A percentile compares a stretch with the other conserved stretches of the same genome.
phyloP scores from a whole-genome alignment of 1,140 invertebrate genomes.

The Ditylenchus dipsaci region DNA sequence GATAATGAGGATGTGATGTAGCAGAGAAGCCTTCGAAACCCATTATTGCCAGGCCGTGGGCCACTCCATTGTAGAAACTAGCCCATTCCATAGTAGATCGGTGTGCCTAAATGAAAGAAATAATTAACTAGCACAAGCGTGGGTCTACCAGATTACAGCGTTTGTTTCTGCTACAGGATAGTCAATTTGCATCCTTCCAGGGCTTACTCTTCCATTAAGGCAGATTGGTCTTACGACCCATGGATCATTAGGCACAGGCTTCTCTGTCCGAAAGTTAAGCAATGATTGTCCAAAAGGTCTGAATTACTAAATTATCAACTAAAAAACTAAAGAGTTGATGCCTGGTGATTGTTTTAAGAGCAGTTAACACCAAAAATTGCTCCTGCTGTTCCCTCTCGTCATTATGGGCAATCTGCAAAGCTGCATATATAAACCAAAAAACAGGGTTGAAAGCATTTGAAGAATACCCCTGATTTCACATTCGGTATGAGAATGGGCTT shows the following conservation, averaged over 20 bases:
- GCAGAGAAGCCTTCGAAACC: neutral
- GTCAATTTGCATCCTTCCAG: slow-evolving; percentile 35
- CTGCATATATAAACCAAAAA: neutral
- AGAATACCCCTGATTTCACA: slow-evolving; percentile 7
- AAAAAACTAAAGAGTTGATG: too few relatives aligned
- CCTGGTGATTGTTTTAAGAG: slow-evolving; percentile 37
- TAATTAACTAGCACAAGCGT: neutral
- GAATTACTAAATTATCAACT: too few relatives aligned
- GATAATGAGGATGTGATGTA: neutral
- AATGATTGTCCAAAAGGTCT: slow-evolving; percentile 34
- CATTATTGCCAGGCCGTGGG: slow-evolving; percentile 24
- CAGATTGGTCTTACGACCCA: slow-evolving; percentile 32
- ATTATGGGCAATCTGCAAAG: slow-evolving; percentile 7
- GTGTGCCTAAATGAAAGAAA: slow-evolving; percentile 36
- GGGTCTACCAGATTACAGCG: neutral
- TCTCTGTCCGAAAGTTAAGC: slow-evolving; percentile 27
- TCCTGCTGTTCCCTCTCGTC: slow-evolving; percentile 42
- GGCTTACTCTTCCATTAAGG: slow-evolving; percentile 34
- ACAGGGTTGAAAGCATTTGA: slow-evolving; percentile 5
- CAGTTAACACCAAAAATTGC: slow-evolving; percentile 32
- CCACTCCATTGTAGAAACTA: slow-evolving; percentile 38
- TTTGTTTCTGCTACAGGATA: slow-evolving; percentile 28
- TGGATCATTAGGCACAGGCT: slow-evolving; percentile 11
- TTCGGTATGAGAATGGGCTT: slow-evolving; percentile 33
- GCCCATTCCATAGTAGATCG: slow-evolving; percentile 40